Base-by-base conservation (phyloP, 2,888 invertebrate species). In the Xestia rhomboidea region DNA sequence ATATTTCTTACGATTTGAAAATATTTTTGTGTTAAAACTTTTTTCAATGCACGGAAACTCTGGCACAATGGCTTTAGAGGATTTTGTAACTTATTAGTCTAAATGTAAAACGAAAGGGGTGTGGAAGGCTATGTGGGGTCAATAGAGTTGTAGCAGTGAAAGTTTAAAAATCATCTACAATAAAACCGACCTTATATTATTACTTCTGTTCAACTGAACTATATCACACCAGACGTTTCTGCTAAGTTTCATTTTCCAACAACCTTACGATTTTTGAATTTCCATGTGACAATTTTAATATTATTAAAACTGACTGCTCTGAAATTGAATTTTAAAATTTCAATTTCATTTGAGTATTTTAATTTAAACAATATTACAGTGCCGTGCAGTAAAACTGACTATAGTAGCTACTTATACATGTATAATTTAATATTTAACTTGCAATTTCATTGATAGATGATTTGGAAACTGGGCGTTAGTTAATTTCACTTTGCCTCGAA, bases 401-500 rank as follows among this genome's bases (percentile, higher is more conserved):
- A 5, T 34, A 1, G 24, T 46, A 41, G 24, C 21, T 18, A 73
- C 11, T 21, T 21, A n/a, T 11, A 15, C 10, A n/a, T 18, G 18
- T 72, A 41, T 74, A 44, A 81, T 67, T 68, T 68, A 21, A 63
- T 60, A 30, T 71, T 49, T 18, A 30, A 63, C 30, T n/a, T 68
- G 15, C 46, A 76, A 60, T 72, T 62, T 62, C 13, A 73, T 66
- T 69, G 46, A 15, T 49, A 27, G 13, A 21, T 27, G 15, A 49
- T 68, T 83, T 68, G 10, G 34, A 57, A 67, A 54, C 10, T 44
- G 44, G 6, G 60, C 5, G 18, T 62, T 68, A 68, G 68, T 64
- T 62, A 73, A 77, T 77, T 73, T 73, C 15, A 77, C 72, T 74
- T 60, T 21, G 72, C 54, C 49, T 67, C 54, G 21, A 78, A 51